phyloP scores from a whole-genome alignment of 64 coral and sea anemone genomes.

The Stylophora pistillata region DNA sequence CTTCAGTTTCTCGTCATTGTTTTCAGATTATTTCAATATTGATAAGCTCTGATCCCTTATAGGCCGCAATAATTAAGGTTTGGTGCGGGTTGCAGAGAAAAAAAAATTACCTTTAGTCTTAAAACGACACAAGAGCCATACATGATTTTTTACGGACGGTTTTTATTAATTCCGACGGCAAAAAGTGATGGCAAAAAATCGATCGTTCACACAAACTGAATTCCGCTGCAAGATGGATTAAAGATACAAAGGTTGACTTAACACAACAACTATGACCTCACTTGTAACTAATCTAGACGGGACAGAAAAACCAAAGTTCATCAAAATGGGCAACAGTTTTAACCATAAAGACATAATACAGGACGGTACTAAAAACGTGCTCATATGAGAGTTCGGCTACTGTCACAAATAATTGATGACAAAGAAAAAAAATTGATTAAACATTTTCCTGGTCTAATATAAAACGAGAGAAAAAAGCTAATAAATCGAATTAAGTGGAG shows the following conservation, averaged over 20 bases:
- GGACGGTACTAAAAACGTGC: constrained; percentile 8
- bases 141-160: constrained; percentile 26
- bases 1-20: too few relatives aligned
- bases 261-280: constrained; percentile 48
- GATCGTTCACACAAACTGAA: constrained; percentile 47
- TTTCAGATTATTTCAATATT: too few relatives aligned
- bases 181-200: constrained; percentile 44
- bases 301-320: constrained; percentile 21
- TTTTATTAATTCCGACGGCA: constrained; percentile 46
- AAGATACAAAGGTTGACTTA: constrained; percentile 34
- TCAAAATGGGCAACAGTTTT: constrained; percentile 5
- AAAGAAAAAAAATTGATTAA: constrained; percentile 16
- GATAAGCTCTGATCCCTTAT: too few relatives aligned
- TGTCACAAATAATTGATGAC: constrained; percentile 11
- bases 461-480: constrained; percentile 36
- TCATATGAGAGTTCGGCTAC: not conserved
- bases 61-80: too few relatives aligned
- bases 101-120: not conserved
- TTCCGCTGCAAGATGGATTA: constrained; percentile 47
- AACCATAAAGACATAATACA: constrained; percentile 3
- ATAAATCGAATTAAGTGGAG: constrained; percentile 25
- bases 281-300: constrained; percentile 6
- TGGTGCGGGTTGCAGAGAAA: not conserved
- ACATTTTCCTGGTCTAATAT: not conserved
- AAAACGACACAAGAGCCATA: not conserved